phyloP scores from a whole-genome alignment of 2,888 invertebrate species.

The Drosophila prolongata region DNA sequence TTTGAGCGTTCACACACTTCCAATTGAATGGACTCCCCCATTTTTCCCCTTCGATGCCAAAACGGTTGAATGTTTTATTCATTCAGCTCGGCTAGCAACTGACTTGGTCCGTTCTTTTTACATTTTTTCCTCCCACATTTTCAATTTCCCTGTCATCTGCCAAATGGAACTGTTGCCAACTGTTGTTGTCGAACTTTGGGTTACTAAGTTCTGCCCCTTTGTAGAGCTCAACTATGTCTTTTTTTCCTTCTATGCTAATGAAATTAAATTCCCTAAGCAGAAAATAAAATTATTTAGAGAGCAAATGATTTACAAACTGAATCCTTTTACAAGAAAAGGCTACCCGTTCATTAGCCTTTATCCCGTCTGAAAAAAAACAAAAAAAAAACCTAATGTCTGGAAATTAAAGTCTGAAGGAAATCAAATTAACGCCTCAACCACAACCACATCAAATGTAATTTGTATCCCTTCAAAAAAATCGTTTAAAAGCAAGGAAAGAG shows the following conservation, averaged over 20 bases:
- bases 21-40: conserved; percentile 18
- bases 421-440: conserved; percentile 31
- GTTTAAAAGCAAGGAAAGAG: background rate
- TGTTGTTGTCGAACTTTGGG: too few species aligned
- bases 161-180: conserved; percentile 7
- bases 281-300: too few species aligned
- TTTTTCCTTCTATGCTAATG: background rate
- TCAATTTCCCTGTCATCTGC: background rate
- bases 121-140: conserved; percentile 2
- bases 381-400: background rate
- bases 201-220: background rate
- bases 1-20: conserved; percentile 3
- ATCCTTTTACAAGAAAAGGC: too few species aligned
- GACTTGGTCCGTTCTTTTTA: conserved; percentile 5
- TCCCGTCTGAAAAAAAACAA: background rate
- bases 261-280: background rate
- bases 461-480: conserved; percentile 13
- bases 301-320: too few species aligned
- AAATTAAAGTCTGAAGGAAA: conserved; percentile 46
- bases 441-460: conserved; percentile 39
- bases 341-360: too few species aligned
- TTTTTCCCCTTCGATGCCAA: conserved; percentile 2
- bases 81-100: conserved; percentile 19
- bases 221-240: background rate
- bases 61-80: conserved; percentile 30